Conservation (phyloP, 2,113 vertebrate species). For the Hemibagrus wyckioides region DNA sequence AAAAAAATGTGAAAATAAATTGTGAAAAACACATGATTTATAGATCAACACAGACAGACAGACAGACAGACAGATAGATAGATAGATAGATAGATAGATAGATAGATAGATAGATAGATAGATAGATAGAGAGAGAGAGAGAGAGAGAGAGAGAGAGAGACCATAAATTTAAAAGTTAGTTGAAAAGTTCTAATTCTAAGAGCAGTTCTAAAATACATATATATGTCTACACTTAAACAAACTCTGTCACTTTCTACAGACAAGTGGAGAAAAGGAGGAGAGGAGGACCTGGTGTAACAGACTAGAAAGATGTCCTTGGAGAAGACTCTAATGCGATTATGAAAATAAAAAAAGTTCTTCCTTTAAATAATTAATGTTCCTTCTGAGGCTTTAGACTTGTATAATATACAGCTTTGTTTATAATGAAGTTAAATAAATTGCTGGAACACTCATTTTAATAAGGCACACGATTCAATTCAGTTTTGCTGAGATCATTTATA, state of each 20-base stretch:
- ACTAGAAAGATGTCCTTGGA: neutral
- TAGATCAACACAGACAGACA: neutral
- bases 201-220: neutral
- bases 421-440: neutral
- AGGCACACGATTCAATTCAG: neutral
- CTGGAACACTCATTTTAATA: conserved; percentile 1
- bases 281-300: neutral
- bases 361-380: neutral
- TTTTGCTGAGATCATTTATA: neutral
- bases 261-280: neutral
- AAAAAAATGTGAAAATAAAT: neutral
- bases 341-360: neutral
- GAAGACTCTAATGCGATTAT: neutral
- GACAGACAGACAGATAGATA: neutral
- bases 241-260: neutral
- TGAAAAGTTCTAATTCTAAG: neutral
- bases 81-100: neutral
- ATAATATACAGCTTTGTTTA: conserved; percentile 9
- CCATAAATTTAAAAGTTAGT: neutral
- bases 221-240: neutral
- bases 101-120: neutral
- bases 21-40: neutral
- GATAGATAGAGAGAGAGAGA: neutral
- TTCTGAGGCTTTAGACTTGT: neutral
- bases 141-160: neutral